phyloP scores from a whole-genome alignment of 2,888 invertebrate genomes.

The Athalia rosae region DNA sequence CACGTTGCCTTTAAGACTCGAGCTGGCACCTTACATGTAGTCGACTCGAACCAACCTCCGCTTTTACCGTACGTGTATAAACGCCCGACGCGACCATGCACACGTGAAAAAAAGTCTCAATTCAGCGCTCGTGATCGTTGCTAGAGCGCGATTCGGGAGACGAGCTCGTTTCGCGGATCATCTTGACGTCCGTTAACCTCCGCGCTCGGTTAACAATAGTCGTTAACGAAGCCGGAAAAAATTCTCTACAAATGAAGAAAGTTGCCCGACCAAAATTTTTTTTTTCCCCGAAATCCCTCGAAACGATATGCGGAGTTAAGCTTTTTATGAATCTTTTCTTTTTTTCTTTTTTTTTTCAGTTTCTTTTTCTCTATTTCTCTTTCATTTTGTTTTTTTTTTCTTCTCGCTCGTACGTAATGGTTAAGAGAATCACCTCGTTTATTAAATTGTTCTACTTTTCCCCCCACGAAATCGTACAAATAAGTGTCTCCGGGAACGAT shows the following conservation, averaged over 20 bases:
- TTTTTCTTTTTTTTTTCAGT: too few species aligned
- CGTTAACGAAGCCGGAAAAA: slow-evolving; percentile 39
- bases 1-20: slow-evolving; percentile 41
- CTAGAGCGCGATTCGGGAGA: neutral
- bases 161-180: slow-evolving; percentile 25
- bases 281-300: slow-evolving; percentile 11
- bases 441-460: slow-evolving; percentile 20
- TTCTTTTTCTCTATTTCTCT: neutral
- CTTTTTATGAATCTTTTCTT: neutral
- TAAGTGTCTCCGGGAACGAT: slow-evolving; percentile 3
- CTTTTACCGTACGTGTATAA: neutral
- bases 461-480: slow-evolving; percentile 3
- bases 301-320: neutral
- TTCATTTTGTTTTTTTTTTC: neutral
- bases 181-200: slow-evolving; percentile 20
- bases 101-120: slow-evolving; percentile 24
- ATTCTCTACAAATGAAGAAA: slow-evolving; percentile 25
- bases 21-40: neutral
- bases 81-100: neutral
- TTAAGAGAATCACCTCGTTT: slow-evolving; percentile 17
- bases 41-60: slow-evolving; percentile 18
- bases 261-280: slow-evolving; percentile 37
- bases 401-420: neutral
- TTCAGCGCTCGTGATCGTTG: slow-evolving; percentile 23
- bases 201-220: slow-evolving; percentile 15